Conservation (phyloP, 2,113 vertebrate species). For the Chionis minor region DNA sequence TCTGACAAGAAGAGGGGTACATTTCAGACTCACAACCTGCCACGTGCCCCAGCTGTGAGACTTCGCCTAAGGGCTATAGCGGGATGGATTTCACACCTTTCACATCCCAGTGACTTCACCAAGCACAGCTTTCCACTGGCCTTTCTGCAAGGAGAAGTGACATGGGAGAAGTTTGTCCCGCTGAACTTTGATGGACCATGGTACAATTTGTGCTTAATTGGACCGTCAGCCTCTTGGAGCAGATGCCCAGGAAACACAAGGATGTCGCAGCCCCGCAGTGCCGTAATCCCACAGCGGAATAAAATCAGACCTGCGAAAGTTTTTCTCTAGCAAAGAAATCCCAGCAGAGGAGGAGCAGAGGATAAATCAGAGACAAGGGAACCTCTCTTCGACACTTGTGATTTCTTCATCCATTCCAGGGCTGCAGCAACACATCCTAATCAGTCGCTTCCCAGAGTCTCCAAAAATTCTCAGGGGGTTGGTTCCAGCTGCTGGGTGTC, state of each 20-base stretch:
- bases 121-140: background rate
- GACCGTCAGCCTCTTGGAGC: background rate
- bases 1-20: background rate
- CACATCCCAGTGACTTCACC: background rate
- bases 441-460: background rate
- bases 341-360: background rate
- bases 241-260: background rate
- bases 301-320: background rate
- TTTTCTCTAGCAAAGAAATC: background rate
- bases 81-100: background rate
- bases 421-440: background rate
- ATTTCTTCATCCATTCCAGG: background rate
- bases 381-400: background rate
- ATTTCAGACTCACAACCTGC: background rate
- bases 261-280: background rate
- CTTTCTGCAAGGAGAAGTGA: background rate
- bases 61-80: background rate
- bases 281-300: background rate
- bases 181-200: background rate
- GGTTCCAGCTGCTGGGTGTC: conserved; percentile 30
- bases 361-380: background rate
- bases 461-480: background rate
- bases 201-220: background rate
- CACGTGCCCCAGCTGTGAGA: background rate
- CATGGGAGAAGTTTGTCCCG: background rate